Percentiles rank a stretch among this genome's conserved stretches.
Evolutionary conservation across 2,888 invertebrate species (phyloP).

Genomic region (Eupelmus urozonus): DNA sequence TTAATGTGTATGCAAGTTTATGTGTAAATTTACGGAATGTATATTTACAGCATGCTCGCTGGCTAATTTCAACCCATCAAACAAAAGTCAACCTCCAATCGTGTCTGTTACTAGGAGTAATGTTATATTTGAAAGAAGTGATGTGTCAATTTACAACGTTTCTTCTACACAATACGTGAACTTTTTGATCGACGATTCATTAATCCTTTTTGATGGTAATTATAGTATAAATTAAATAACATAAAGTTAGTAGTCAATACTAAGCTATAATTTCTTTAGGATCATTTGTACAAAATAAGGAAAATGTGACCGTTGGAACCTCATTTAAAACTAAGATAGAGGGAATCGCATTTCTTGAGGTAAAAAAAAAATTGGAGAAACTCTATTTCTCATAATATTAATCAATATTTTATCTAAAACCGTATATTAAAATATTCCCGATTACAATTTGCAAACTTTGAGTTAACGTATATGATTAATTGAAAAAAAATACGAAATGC

Average conservation of each 20-base stretch:
- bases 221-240: not conserved
- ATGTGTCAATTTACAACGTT: conserved; percentile 30
- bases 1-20: no score
- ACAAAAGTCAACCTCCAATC: not conserved
- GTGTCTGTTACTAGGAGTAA: no score
- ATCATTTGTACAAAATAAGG: not conserved
- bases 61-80: not conserved
- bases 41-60: not conserved
- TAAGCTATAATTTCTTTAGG: no score
- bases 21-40: no score
- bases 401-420: no score
- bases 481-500: not conserved
- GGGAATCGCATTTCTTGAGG: conserved; percentile 24
- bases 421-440: no score
- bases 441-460: no score
- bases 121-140: conserved; percentile 25
- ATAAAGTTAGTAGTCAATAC: not conserved
- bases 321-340: not conserved
- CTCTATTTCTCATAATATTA: no score
- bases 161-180: conserved; percentile 3
- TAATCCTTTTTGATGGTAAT: conserved; percentile 30
- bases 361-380: not conserved
- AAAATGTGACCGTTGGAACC: not conserved
- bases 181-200: conserved; percentile 17
- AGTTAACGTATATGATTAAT: no score